Evolutionary conservation across 2,888 invertebrate genomes (phyloP).

Genomic region (Nineta flava): DNA sequence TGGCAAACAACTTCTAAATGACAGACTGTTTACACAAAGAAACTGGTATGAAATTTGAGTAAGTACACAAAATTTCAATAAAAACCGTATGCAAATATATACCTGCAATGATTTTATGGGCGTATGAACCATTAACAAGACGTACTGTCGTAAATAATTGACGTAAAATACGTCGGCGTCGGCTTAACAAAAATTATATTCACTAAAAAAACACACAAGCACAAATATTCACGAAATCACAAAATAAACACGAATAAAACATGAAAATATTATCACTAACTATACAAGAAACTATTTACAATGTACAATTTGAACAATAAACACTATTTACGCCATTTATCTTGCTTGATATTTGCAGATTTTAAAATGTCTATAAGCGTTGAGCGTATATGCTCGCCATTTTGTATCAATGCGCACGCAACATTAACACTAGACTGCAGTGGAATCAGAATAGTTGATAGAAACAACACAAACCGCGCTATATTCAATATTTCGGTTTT

Average conservation of each 20-base stretch:
- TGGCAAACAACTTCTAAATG: slow-evolving; percentile 32
- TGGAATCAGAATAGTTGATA: neutral
- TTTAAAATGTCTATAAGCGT: slow-evolving; percentile 28
- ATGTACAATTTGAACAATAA: slow-evolving; percentile 49
- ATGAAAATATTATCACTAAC: slow-evolving; percentile 54
- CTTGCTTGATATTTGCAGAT: slow-evolving; percentile 43
- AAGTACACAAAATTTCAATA: slow-evolving; percentile 10
- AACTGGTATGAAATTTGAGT: slow-evolving; percentile 18
- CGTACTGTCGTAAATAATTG: slow-evolving; percentile 31
- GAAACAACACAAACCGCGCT: neutral
- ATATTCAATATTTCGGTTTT: neutral
- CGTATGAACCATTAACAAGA: slow-evolving; percentile 24
- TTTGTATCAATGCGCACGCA: slow-evolving; percentile 18
- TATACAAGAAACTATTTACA: slow-evolving; percentile 59
- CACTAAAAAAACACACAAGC: slow-evolving; percentile 42
- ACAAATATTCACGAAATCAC: slow-evolving; percentile 30
- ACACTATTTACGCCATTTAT: slow-evolving; percentile 50
- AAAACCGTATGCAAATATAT: slow-evolving; percentile 10
- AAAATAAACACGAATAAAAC: slow-evolving; percentile 38
- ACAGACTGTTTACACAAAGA: slow-evolving; percentile 36
- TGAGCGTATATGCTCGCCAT: slow-evolving; percentile 28
- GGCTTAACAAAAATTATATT: slow-evolving; percentile 35
- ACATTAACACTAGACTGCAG: neutral
- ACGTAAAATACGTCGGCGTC: slow-evolving; percentile 41
- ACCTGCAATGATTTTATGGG: slow-evolving; percentile 23